Conservation (phyloP, 2,113 vertebrate species). For the Acinonyx jubatus region DNA sequence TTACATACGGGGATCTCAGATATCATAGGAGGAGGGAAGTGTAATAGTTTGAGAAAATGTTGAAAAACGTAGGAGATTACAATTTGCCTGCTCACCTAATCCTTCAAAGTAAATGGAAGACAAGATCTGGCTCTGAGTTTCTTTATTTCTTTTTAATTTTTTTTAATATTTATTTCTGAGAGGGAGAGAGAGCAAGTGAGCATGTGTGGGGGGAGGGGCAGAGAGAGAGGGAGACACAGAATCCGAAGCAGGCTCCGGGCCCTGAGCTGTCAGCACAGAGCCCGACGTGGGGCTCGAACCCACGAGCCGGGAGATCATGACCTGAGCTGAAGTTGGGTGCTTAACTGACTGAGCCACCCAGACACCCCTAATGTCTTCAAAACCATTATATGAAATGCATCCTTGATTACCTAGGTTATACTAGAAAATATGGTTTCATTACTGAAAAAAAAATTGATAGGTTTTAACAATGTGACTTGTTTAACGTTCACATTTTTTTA, state of each 20-base stretch:
- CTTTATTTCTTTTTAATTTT: too few species aligned
- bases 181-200: too few species aligned
- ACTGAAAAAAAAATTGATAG: background rate
- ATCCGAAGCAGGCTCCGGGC: too few species aligned
- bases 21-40: background rate
- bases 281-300: too few species aligned
- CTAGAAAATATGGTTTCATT: background rate
- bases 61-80: background rate
- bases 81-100: background rate
- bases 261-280: too few species aligned
- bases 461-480: background rate
- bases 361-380: background rate
- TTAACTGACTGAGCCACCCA: too few species aligned
- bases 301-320: too few species aligned
- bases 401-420: background rate
- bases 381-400: background rate
- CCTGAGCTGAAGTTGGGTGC: too few species aligned
- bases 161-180: too few species aligned
- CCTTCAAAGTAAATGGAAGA: background rate
- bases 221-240: too few species aligned
- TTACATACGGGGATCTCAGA: background rate
- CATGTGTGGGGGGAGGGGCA: too few species aligned
- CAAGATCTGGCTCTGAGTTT: background rate
- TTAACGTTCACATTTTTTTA: background rate
- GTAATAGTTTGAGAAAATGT: background rate